Conservation (phyloP, 1,140 invertebrate genomes). For the Gonioctena quinquepunctata region DNA sequence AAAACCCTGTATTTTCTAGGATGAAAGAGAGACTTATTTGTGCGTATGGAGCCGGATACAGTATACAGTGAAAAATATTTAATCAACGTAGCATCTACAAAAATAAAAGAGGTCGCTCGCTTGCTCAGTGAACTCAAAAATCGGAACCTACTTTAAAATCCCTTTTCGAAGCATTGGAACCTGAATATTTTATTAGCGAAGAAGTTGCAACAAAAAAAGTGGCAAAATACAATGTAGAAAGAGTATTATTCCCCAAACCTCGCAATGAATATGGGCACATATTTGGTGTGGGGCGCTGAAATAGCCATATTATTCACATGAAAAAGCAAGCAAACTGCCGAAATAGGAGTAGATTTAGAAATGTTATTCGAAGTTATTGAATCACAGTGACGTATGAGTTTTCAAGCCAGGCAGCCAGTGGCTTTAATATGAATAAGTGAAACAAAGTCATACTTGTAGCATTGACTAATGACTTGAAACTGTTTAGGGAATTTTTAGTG, state of each 20-base stretch:
- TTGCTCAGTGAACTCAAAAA: conserved; percentile 22
- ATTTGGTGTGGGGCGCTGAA: conserved; percentile 9
- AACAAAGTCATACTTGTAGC: too few relatives aligned
- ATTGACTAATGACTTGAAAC: conserved; percentile 37
- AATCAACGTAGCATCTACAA: conserved; percentile 7
- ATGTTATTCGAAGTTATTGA: conserved; percentile 21
- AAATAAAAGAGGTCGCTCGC: conserved; percentile 20
- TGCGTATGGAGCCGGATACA: conserved; percentile 34
- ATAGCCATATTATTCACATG: conserved; percentile 6
- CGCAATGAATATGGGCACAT: conserved; percentile 21
- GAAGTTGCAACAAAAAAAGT: conserved; percentile 12
- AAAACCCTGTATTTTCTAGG: conserved; percentile 22
- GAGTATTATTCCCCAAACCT: neutral
- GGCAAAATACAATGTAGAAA: conserved; percentile 12
- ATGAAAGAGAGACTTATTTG: conserved; percentile 40
- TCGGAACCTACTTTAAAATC: conserved; percentile 10
- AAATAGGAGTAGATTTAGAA: conserved; percentile 37
- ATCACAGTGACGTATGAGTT: conserved; percentile 26
- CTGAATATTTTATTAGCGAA: conserved; percentile 20
- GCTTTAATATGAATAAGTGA: conserved; percentile 36
- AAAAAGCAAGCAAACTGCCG: conserved; percentile 13
- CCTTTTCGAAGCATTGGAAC: conserved; percentile 18
- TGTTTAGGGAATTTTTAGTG: conserved; percentile 22
- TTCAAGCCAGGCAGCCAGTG: conserved; percentile 36
- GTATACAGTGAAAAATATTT: conserved; percentile 34